Percentiles rank a stretch among this genome's conserved stretches.
phyloP scores from a whole-genome alignment of 2,888 invertebrate genomes.

The Orthonychiurus folsomi region DNA sequence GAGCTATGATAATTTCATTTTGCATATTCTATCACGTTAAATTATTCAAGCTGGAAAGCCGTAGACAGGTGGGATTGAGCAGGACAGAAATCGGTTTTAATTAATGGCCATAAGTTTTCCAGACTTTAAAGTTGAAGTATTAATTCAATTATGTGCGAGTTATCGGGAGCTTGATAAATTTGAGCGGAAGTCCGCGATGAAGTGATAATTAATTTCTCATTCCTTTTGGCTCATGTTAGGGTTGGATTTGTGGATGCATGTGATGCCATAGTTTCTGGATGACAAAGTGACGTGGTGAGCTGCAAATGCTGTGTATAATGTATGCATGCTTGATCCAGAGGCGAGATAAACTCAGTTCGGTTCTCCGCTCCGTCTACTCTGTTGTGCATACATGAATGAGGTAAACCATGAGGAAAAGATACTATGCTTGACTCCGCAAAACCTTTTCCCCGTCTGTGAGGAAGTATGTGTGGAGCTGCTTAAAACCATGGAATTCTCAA shows the following conservation, averaged over 20 bases:
- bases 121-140: background rate
- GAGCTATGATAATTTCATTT: too few relatives aligned
- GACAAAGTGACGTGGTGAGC: background rate
- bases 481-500: background rate
- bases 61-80: too few relatives aligned
- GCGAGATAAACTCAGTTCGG: background rate
- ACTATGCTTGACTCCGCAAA: too few relatives aligned
- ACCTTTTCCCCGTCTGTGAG: too few relatives aligned
- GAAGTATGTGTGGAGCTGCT: too few relatives aligned
- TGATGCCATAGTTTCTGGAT: background rate
- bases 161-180: too few relatives aligned
- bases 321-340: background rate
- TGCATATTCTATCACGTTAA: too few relatives aligned
- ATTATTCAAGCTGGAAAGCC: too few relatives aligned
- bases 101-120: background rate
- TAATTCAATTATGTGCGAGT: background rate
- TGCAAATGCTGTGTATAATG: background rate
- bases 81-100: background rate
- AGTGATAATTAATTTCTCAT: background rate
- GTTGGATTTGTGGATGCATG: background rate
- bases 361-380: too few relatives aligned
- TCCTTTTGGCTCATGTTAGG: background rate
- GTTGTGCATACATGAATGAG: too few relatives aligned
- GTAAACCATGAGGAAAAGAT: too few relatives aligned
- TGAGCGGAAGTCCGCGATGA: background rate